Percentiles rank a stretch among this genome's conserved stretches.
phyloP scores from a whole-genome alignment of 1,140 invertebrate genomes.

The Lepidotrigona ventralis region DNA sequence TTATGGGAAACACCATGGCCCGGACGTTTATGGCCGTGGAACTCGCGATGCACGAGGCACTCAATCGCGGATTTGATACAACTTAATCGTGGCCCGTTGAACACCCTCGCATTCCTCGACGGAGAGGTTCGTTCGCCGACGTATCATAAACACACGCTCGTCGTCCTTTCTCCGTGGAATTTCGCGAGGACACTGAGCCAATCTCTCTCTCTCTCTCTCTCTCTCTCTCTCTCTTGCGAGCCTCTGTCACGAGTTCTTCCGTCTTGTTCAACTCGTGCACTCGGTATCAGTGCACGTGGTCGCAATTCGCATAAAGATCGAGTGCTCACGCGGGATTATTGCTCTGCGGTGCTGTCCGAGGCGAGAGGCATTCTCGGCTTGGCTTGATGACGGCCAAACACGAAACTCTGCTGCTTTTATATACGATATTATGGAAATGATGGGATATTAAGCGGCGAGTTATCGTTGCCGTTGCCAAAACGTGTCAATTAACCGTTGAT shows the following conservation, averaged over 20 bases:
- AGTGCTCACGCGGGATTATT: constrained; percentile 57
- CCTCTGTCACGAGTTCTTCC: neutral
- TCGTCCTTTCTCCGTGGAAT: constrained; percentile 47
- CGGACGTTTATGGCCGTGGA: constrained; percentile 70
- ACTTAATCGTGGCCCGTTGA: constrained; percentile 71
- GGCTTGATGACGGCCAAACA: constrained; percentile 26
- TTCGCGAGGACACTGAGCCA: constrained; percentile 29
- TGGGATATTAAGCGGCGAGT: constrained; percentile 8
- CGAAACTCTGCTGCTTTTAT: constrained; percentile 21
- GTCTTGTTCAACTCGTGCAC: neutral
- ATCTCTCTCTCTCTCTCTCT: constrained; percentile 5
- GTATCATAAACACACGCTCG: constrained; percentile 55
- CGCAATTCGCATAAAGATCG: constrained; percentile 45
- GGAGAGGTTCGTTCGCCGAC: constrained; percentile 8
- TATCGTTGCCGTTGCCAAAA: neutral
- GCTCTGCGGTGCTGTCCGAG: constrained; percentile 70
- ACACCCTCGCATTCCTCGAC: constrained; percentile 58
- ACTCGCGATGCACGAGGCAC: constrained; percentile 67
- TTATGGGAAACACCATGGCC: constrained; percentile 69
- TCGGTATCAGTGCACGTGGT: constrained; percentile 33
- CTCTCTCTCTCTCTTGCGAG: neutral
- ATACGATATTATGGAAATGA: constrained; percentile 48
- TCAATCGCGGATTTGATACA: constrained; percentile 74
- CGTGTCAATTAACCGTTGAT: constrained; percentile 32
- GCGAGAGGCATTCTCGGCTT: constrained; percentile 74